Evolutionary conservation across 2,888 invertebrate species (phyloP).

Genomic region (Oscheius sp.): DNA sequence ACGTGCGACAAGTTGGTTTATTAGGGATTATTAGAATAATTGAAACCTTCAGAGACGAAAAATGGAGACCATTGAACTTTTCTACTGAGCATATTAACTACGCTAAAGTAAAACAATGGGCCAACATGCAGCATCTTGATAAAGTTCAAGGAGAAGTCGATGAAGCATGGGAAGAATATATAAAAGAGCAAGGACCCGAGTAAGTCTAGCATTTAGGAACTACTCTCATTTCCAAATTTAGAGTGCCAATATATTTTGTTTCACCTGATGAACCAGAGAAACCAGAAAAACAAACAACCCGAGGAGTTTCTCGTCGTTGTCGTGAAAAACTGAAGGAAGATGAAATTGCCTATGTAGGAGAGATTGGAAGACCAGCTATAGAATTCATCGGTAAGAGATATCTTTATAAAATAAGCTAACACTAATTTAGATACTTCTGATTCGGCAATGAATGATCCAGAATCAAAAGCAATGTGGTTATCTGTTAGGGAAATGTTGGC

Average conservation of each 20-base stretch:
- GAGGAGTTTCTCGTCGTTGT: neutral
- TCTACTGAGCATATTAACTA: neutral
- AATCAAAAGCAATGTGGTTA: neutral
- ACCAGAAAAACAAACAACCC: neutral
- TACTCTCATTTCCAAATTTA: neutral
- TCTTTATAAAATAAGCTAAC: neutral
- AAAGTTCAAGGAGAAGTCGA: neutral
- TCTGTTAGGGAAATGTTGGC: constrained; percentile 6
- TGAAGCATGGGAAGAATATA: neutral
- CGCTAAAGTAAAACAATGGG: neutral
- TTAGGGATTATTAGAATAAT: no score
- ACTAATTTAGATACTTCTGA: neutral
- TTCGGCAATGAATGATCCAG: neutral
- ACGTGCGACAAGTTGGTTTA: neutral
- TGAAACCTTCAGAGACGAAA: no score
- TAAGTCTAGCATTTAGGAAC: neutral
- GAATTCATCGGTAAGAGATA: constrained; percentile 1
- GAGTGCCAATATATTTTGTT: neutral
- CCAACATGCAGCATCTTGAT: neutral
- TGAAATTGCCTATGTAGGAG: neutral
- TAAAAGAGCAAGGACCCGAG: neutral
- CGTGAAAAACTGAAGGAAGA: neutral
- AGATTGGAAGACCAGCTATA: neutral
- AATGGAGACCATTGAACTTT: constrained; percentile 2
- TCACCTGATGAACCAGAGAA: no score